Evolutionary conservation across 2,888 invertebrate genomes (phyloP).

Genomic region (Anthophora plumipes): DNA sequence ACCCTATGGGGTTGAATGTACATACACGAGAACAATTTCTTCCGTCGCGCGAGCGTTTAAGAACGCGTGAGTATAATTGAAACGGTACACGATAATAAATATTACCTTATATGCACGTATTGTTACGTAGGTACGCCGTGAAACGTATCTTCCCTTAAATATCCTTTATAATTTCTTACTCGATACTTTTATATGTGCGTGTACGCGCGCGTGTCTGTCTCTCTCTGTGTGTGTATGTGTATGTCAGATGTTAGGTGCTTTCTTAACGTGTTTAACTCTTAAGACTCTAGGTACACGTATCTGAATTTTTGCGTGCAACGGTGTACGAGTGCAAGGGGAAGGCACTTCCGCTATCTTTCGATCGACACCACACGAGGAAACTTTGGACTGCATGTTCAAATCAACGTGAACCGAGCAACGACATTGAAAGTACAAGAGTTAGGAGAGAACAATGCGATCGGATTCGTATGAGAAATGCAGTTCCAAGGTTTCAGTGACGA

Average conservation of each 20-base stretch:
- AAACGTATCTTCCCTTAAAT: slow-evolving; percentile 68
- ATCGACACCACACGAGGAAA: slow-evolving; percentile 55
- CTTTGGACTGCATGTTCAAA: slow-evolving; percentile 23
- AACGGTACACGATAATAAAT: slow-evolving; percentile 84
- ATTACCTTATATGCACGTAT: slow-evolving; percentile 81
- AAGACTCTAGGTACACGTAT: slow-evolving; percentile 54
- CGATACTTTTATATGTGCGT: slow-evolving; percentile 27
- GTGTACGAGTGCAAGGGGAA: slow-evolving; percentile 83
- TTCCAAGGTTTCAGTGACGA: slow-evolving; percentile 71
- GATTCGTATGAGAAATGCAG: slow-evolving; percentile 37
- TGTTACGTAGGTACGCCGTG: slow-evolving; percentile 71
- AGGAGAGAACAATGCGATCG: no score
- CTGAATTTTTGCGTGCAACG: slow-evolving; percentile 74
- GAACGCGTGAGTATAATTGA: slow-evolving; percentile 69
- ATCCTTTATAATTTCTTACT: slow-evolving; percentile 47
- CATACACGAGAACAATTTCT: neutral
- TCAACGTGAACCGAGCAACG: no score
- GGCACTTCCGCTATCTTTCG: slow-evolving; percentile 83
- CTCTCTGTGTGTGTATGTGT: slow-evolving; percentile 44
- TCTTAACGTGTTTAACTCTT: slow-evolving; percentile 57
- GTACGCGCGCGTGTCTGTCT: no score
- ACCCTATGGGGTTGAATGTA: neutral
- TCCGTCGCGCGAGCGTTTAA: neutral
- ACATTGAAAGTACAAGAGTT: no score
- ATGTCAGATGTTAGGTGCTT: slow-evolving; percentile 72